Percentiles rank a stretch among this genome's conserved stretches.
These are phyloP conservation scores for Lagopus leucura DNA, from an alignment of 2,113 vertebrate species.

Conservation along the genomic window DNA sequence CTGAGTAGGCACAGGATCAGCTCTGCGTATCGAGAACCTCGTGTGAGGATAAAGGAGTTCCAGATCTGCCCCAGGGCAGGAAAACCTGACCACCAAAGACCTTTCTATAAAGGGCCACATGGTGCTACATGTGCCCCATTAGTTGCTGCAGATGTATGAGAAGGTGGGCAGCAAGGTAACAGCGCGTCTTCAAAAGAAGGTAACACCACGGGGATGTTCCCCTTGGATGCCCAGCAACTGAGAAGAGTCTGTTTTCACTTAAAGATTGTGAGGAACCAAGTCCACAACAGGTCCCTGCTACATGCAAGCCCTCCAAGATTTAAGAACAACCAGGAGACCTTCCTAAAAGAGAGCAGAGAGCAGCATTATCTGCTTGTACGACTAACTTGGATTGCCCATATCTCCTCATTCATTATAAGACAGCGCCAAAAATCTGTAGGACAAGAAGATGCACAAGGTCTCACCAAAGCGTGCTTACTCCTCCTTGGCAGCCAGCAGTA, in stretches of 20 bases:
- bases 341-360: not conserved
- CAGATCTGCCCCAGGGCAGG: fast-evolving
- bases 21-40: not conserved
- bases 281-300: not conserved
- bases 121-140: not conserved
- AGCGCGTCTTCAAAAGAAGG: not conserved
- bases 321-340: no score
- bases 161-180: not conserved
- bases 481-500: not conserved
- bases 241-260: not conserved
- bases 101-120: no score
- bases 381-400: not conserved
- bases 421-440: not conserved
- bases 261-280: not conserved
- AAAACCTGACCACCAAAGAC: not conserved
- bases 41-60: not conserved
- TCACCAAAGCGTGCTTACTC: not conserved
- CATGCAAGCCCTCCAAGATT: not conserved
- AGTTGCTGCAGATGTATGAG: not conserved
- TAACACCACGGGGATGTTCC: not conserved
- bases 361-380: not conserved
- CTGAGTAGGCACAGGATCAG: not conserved
- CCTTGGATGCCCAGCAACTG: not conserved
- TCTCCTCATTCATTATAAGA: not conserved
- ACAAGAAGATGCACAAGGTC: not conserved